Conservation (phyloP, 64 coral and sea anemone genomes). For the Orbicella faveolata region DNA sequence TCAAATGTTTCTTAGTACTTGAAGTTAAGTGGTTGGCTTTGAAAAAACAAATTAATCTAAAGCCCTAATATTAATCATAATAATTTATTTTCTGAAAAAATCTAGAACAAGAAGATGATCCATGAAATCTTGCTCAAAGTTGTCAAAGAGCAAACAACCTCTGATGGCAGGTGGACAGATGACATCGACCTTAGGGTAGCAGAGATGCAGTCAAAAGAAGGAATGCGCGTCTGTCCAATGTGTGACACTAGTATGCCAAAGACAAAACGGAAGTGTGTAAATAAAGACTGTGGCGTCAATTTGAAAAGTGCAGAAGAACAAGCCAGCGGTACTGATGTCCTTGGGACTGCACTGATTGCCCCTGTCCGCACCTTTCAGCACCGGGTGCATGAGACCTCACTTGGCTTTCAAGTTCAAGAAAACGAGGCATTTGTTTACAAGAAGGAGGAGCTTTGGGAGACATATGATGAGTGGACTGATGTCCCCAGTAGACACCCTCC, state of each 20-base stretch:
- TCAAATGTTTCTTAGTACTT: no score
- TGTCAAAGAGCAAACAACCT: no score
- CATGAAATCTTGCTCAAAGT: no score
- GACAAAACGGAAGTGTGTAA: slow-evolving; percentile 51
- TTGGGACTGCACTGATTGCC: slow-evolving; percentile 50
- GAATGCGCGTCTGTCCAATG: slow-evolving; percentile 27
- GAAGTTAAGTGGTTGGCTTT: no score
- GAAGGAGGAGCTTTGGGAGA: neutral
- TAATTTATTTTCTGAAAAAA: no score
- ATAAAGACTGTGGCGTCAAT: slow-evolving; percentile 42
- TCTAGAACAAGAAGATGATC: no score
- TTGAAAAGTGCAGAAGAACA: slow-evolving; percentile 53
- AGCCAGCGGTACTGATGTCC: slow-evolving; percentile 6
- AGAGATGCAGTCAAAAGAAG: slow-evolving; percentile 8
- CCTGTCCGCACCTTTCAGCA: slow-evolving; percentile 17
- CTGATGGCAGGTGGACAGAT: no score
- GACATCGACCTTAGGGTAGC: no score
- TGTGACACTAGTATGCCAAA: slow-evolving; percentile 53
- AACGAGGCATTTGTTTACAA: neutral
- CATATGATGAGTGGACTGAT: slow-evolving; percentile 19
- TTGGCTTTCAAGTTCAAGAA: slow-evolving; percentile 27
- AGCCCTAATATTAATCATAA: no score
- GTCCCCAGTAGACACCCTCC: slow-evolving; percentile 14
- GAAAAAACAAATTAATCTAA: no score
- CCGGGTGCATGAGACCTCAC: slow-evolving; percentile 24